phyloP scores from a whole-genome alignment of 2,113 vertebrate species.

The Pterocles gutturalis region DNA sequence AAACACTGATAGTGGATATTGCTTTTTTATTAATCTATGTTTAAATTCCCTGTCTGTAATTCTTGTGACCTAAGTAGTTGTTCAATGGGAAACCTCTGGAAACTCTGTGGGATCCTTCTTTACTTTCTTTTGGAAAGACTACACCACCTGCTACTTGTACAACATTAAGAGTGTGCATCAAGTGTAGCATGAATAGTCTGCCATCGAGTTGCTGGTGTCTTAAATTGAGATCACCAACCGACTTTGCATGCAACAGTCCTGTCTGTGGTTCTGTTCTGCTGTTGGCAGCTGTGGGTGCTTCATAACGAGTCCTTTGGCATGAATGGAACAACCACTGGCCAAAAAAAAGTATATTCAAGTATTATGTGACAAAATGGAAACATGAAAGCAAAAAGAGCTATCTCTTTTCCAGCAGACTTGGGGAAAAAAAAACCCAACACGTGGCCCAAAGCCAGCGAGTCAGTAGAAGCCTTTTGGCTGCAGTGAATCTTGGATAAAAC shows the following conservation, averaged over 20 bases:
- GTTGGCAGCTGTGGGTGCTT: neutral
- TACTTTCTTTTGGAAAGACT: neutral
- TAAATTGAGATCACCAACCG: neutral
- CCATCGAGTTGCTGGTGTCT: neutral
- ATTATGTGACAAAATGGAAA: neutral
- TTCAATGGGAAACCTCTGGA: neutral
- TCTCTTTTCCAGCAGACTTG: neutral
- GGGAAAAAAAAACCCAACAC: neutral
- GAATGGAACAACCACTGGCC: neutral
- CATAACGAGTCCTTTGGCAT: neutral
- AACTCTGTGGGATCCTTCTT: neutral
- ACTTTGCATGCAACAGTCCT: neutral
- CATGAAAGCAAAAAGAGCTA: neutral
- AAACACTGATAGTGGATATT: slow-evolving; percentile 6
- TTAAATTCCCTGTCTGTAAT: neutral
- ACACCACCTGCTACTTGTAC: neutral
- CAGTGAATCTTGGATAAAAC: neutral
- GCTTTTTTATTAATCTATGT: slow-evolving; percentile 56
- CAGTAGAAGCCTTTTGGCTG: neutral
- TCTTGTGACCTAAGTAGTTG: neutral
- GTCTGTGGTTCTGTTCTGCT: neutral
- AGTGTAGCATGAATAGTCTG: neutral
- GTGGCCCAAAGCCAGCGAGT: neutral
- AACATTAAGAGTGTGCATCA: neutral
- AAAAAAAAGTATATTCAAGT: neutral